A percentile compares a stretch with the other conserved stretches of the same genome.
These are phyloP conservation scores for Scaptomyza pallida DNA, from an alignment of 1,140 invertebrate species.

Conservation along the genomic window DNA sequence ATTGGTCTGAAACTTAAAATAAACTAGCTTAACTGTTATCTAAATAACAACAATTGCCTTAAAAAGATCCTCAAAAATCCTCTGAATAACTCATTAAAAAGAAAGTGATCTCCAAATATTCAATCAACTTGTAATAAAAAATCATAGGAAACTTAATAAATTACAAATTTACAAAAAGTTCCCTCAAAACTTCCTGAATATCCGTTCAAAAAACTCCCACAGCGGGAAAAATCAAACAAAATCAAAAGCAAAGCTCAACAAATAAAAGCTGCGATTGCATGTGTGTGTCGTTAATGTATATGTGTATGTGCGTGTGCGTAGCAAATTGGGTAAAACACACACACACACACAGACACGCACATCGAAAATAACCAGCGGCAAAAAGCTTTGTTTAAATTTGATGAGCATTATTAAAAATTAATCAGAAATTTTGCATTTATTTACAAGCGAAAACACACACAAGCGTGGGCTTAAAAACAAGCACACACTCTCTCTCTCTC, in stretches of 20 bases:
- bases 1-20: too few species aligned
- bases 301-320: neutral
- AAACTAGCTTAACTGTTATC: too few species aligned
- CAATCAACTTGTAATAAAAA: too few species aligned
- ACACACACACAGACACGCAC: conserved; percentile 9
- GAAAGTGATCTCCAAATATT: too few species aligned
- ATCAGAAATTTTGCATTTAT: conserved; percentile 79
- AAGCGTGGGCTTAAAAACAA: too few species aligned
- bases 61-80: too few species aligned
- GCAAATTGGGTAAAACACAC: conserved; percentile 29
- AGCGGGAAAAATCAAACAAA: neutral
- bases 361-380: conserved; percentile 3
- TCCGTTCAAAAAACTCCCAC: too few species aligned
- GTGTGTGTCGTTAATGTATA: neutral
- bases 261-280: neutral
- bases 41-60: too few species aligned
- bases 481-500: neutral
- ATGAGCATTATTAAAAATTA: conserved; percentile 80
- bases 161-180: too few species aligned
- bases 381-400: conserved; percentile 71
- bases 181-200: too few species aligned
- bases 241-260: neutral
- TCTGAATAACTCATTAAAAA: too few species aligned
- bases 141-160: too few species aligned
- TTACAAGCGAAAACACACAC: conserved; percentile 30